Conservation (phyloP, 2,888 invertebrate genomes). For the Perizoma affinitatum region DNA sequence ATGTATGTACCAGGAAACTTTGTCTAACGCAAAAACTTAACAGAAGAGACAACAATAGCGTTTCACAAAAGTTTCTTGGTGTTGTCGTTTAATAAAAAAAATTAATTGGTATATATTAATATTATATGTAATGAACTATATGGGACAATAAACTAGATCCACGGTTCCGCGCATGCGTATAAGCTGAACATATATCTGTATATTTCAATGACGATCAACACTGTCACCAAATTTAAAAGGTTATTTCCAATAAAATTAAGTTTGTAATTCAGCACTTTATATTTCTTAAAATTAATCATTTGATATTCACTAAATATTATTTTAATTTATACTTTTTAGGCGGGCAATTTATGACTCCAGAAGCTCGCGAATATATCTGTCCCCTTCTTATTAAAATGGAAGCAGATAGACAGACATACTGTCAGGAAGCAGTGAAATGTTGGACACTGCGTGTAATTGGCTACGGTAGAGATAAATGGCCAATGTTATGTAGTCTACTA, state of each 20-base stretch:
- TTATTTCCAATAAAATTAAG: no score
- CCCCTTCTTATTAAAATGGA: neutral
- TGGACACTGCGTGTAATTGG: neutral
- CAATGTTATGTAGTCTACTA: no score
- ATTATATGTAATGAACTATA: slow-evolving; percentile 35
- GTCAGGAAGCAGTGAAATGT: neutral
- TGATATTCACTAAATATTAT: neutral
- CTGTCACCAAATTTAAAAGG: no score
- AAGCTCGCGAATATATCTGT: slow-evolving; percentile 1
- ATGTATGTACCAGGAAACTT: slow-evolving; percentile 3
- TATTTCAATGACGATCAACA: no score
- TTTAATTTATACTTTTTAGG: slow-evolving; percentile 8
- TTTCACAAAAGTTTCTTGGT: slow-evolving; percentile 15
- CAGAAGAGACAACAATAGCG: no score
- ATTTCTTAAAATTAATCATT: no score
- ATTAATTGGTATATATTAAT: slow-evolving; percentile 23
- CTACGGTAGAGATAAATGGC: neutral
- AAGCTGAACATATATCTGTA: slow-evolving; percentile 8
- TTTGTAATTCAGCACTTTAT: no score
- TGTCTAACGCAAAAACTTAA: neutral
- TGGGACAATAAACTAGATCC: slow-evolving; percentile 38
- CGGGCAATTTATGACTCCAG: slow-evolving; percentile 7
- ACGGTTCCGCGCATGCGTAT: slow-evolving; percentile 22
- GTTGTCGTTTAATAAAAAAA: slow-evolving; percentile 31
- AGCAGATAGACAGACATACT: neutral